phyloP scores from a whole-genome alignment of 2,888 invertebrate genomes.

The Sabatieria punctata region DNA sequence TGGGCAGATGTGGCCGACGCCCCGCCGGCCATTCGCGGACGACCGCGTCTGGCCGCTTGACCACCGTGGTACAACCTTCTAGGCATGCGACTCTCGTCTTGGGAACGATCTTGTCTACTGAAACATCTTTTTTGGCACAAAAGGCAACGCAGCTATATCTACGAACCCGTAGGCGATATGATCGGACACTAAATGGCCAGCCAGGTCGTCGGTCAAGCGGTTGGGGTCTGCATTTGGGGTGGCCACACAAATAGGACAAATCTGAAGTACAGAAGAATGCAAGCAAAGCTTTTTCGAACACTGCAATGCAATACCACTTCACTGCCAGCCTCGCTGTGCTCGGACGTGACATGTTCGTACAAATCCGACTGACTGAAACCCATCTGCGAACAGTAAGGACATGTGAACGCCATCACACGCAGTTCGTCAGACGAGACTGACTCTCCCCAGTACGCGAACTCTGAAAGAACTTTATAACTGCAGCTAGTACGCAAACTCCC shows the following conservation, averaged over 20 bases:
- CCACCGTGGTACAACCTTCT: background rate
- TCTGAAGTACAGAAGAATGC: constrained; percentile 41
- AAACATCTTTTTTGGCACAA: too few species aligned
- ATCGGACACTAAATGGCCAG: constrained; percentile 81
- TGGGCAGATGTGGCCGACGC: constrained; percentile 3
- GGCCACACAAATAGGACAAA: constrained; percentile 92
- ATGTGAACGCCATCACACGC: constrained; percentile 53
- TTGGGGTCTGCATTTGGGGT: constrained; percentile 92
- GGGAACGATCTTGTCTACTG: too few species aligned
- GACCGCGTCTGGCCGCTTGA: background rate
- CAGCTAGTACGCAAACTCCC: background rate
- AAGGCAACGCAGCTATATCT: too few species aligned
- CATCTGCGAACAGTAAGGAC: constrained; percentile 91
- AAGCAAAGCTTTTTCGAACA: background rate
- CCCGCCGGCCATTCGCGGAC: background rate
- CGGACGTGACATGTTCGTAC: constrained; percentile 50
- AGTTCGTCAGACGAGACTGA: constrained; percentile 67
- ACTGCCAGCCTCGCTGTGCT: constrained; percentile 72
- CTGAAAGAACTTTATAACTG: constrained; percentile 39
- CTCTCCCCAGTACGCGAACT: constrained; percentile 88
- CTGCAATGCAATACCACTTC: constrained; percentile 52
- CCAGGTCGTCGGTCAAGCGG: constrained; percentile 91
- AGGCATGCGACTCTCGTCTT: too few species aligned
- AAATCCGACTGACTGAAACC: constrained; percentile 81
- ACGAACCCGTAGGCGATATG: too few species aligned